Percentiles rank a stretch among this genome's conserved stretches.
These are phyloP conservation scores for Drosophila ercepeae DNA, from an alignment of 1,140 invertebrate species.

Conservation along the genomic window DNA sequence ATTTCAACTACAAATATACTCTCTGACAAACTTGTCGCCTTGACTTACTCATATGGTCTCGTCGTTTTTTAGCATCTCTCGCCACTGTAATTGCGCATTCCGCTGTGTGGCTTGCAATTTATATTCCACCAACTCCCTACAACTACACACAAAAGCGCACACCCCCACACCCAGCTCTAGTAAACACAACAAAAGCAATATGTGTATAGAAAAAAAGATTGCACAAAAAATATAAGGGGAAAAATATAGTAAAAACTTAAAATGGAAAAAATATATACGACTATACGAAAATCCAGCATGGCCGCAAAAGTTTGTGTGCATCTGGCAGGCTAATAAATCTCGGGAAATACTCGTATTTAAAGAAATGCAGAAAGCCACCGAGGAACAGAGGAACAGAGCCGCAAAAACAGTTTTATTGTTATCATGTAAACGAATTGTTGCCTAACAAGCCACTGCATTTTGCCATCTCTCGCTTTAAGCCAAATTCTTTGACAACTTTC, in stretches of 20 bases:
- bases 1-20: not conserved
- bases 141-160: slow-evolving; percentile 1
- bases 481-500: slow-evolving; percentile 21
- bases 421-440: slow-evolving; percentile 55
- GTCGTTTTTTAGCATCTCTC: slow-evolving; percentile 40
- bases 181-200: slow-evolving; percentile 27
- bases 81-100: slow-evolving; percentile 56
- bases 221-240: slow-evolving; percentile 20
- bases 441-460: slow-evolving; percentile 29
- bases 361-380: slow-evolving; percentile 15
- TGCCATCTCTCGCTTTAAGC: not conserved
- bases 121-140: slow-evolving; percentile 47
- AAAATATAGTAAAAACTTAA: slow-evolving; percentile 35
- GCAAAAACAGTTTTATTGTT: slow-evolving; percentile 58
- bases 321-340: slow-evolving; percentile 52
- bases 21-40: slow-evolving; percentile 19
- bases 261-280: slow-evolving; percentile 46
- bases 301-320: slow-evolving; percentile 43
- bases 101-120: slow-evolving; percentile 56
- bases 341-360: slow-evolving; percentile 32
- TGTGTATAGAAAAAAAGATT: slow-evolving; percentile 8
- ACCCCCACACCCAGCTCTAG: not conserved
- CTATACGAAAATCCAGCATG: slow-evolving; percentile 42
- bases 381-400: too few species aligned
- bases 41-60: slow-evolving; percentile 42